Evolutionary conservation across 2,113 vertebrate species (phyloP).

Genomic region (Micronycteris hirsuta): DNA sequence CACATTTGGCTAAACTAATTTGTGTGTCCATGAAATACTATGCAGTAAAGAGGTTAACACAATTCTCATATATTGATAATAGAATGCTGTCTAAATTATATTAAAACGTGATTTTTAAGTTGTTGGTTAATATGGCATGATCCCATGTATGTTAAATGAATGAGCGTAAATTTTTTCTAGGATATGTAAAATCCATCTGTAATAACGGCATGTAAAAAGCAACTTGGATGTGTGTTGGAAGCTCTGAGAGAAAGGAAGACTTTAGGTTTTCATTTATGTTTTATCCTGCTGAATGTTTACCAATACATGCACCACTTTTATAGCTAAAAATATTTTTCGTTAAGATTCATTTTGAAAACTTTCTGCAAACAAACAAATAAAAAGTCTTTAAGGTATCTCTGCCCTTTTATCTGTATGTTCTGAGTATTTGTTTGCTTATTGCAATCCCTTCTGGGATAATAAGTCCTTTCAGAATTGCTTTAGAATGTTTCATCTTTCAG

Average conservation of each 20-base stretch:
- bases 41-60: background rate
- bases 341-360: background rate
- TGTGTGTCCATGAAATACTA: background rate
- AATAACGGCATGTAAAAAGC: background rate
- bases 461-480: background rate
- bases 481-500: background rate
- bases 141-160: background rate
- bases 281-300: background rate
- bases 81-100: background rate
- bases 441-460: background rate
- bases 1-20: background rate
- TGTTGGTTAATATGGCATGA: background rate
- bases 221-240: background rate
- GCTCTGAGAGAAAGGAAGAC: background rate
- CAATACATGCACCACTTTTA: background rate
- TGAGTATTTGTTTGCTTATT: background rate
- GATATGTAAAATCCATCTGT: background rate
- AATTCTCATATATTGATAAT: background rate
- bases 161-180: background rate
- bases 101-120: background rate
- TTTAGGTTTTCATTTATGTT: background rate
- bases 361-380: background rate
- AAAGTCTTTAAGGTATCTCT: background rate
- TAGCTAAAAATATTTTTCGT: background rate
- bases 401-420: background rate